These are phyloP conservation scores for Trialeurodes vaporariorum DNA, from an alignment of 1,140 invertebrate species.

Conservation along the genomic window DNA sequence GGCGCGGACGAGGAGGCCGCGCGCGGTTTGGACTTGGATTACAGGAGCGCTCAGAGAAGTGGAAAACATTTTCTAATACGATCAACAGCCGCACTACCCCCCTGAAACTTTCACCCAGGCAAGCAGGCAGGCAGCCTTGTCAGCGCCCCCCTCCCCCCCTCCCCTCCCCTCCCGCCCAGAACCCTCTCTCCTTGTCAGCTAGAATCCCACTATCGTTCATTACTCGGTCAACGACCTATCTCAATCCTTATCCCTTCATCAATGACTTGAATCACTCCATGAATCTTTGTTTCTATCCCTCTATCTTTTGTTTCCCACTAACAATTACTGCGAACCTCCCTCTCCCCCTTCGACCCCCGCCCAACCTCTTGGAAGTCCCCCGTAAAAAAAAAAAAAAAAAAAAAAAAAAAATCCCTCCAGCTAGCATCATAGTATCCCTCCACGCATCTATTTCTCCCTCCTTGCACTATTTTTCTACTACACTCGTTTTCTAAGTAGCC, in stretches of 20 bases:
- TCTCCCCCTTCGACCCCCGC: too few species aligned
- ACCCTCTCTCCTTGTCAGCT: background rate
- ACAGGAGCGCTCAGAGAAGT: background rate
- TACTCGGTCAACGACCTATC: background rate
- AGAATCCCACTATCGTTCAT: background rate
- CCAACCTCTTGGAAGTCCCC: too few species aligned
- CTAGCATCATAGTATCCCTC: background rate
- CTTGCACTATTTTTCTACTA: background rate
- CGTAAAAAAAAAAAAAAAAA: too few species aligned
- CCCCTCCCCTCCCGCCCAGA: background rate
- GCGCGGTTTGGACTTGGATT: too few species aligned
- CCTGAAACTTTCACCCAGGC: too few species aligned
- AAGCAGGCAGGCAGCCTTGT: too few species aligned
- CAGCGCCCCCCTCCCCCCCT: background rate
- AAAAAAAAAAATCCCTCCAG: too few species aligned
- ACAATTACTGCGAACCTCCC: background rate
- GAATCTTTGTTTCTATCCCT: background rate
- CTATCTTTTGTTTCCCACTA: background rate
- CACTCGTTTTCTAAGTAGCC: background rate
- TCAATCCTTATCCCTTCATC: background rate
- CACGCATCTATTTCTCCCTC: background rate
- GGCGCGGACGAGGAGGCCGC: background rate
- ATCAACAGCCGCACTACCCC: too few species aligned
- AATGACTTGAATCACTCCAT: background rate
- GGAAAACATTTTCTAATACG: background rate